Evolutionary conservation across 2,888 invertebrate species (phyloP).

Genomic region (Rotaria sp.): DNA sequence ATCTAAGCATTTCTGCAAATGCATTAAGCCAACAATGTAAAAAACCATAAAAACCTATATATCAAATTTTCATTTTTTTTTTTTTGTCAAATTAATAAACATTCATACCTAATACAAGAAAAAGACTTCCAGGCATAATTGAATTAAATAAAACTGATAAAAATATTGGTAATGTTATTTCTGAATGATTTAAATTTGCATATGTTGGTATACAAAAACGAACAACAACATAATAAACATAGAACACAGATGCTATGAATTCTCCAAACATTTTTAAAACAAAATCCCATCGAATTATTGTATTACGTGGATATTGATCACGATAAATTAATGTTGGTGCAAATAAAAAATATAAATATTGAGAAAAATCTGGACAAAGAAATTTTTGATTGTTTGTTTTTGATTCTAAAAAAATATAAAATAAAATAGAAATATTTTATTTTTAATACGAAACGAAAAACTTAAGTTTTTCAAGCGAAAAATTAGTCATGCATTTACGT

Average conservation of each 20-base stretch:
- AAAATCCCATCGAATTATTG: constrained; percentile 66
- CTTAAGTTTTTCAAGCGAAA: neutral
- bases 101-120: constrained; percentile 46
- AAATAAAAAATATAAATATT: constrained; percentile 76
- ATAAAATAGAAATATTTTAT: neutral
- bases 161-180: constrained; percentile 52
- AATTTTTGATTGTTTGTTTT: neutral
- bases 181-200: constrained; percentile 53
- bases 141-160: constrained; percentile 65
- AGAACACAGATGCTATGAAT: constrained; percentile 71
- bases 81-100: neutral
- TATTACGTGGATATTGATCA: constrained; percentile 68
- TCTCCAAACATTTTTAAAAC: constrained; percentile 68
- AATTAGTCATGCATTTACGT: neutral
- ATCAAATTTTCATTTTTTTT: neutral
- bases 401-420: neutral
- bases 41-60: constrained; percentile 72
- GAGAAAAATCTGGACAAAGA: constrained; percentile 61
- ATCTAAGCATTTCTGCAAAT: constrained; percentile 76
- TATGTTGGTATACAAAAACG: constrained; percentile 68
- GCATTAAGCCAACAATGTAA: constrained; percentile 85
- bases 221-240: constrained; percentile 72
- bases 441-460: neutral
- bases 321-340: constrained; percentile 77
- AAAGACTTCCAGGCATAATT: constrained; percentile 66